phyloP scores from a whole-genome alignment of 1,140 invertebrate species.

The Lamellibrachia luymesi region DNA sequence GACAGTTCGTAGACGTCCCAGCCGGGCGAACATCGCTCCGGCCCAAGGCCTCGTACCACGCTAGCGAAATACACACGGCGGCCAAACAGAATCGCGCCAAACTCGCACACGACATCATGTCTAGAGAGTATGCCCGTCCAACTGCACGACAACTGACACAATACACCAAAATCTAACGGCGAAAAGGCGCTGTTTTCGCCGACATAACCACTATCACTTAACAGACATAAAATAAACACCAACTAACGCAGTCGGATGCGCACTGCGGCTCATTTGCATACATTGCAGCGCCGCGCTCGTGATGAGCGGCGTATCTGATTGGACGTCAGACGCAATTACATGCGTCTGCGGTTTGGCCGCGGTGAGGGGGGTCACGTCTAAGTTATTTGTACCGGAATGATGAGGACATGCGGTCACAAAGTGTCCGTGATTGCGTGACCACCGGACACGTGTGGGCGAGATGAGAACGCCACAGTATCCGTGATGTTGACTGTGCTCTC shows the following conservation, averaged over 20 bases:
- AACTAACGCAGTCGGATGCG: slow-evolving; percentile 3
- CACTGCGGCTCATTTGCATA: slow-evolving; percentile 3
- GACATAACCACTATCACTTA: slow-evolving; percentile 1
- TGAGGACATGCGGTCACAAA: neutral
- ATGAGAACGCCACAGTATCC: neutral
- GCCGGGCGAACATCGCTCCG: neutral
- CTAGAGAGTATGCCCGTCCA: neutral
- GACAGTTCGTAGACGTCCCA: neutral
- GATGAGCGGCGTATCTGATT: neutral
- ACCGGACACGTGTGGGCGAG: neutral
- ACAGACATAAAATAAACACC: slow-evolving; percentile 1
- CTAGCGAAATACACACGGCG: neutral
- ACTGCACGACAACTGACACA: neutral
- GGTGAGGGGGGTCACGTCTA: neutral
- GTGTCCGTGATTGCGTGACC: neutral
- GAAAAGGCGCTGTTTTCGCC: neutral
- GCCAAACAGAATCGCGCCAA: neutral
- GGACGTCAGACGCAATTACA: neutral
- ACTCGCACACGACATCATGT: neutral
- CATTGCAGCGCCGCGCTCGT: neutral
- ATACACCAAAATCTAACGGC: neutral
- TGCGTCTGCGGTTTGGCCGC: neutral
- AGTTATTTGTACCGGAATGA: slow-evolving; percentile 5
- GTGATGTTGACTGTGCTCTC: neutral
- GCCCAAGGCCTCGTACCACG: neutral